Evolutionary conservation across 2,113 vertebrate species (phyloP).

Genomic region (Aegithalos caudatus): DNA sequence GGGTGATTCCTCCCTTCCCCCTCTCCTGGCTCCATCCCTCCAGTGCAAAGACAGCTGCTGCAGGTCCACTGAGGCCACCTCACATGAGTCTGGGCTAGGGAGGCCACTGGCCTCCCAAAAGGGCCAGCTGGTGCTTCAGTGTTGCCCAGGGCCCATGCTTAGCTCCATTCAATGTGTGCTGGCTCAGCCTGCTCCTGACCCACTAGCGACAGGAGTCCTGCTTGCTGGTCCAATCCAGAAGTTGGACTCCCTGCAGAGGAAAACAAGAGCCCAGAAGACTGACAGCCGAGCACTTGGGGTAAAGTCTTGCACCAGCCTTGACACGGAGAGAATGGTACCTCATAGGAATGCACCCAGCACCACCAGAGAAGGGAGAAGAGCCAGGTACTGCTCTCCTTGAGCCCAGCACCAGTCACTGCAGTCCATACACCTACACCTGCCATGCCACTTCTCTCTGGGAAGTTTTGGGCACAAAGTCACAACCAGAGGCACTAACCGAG

Average conservation of each 20-base stretch:
- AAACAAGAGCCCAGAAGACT: neutral
- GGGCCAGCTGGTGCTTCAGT: neutral
- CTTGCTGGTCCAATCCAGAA: rapidly evolving
- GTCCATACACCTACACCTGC: neutral
- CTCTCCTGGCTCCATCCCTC: neutral
- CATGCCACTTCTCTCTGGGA: neutral
- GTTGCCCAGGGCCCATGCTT: neutral
- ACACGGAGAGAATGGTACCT: rapidly evolving
- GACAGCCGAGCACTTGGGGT: neutral
- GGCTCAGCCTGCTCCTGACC: neutral
- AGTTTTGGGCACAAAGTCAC: neutral
- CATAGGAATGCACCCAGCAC: neutral
- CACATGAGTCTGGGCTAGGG: rapidly evolving
- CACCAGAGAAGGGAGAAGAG: neutral
- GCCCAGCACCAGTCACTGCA: neutral
- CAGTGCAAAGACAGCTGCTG: neutral
- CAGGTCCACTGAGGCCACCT: no score
- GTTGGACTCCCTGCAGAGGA: neutral
- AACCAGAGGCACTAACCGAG: rapidly evolving
- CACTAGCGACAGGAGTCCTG: rapidly evolving
- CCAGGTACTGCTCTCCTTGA: rapidly evolving
- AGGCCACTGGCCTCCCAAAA: neutral
- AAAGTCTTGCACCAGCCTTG: neutral
- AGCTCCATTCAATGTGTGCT: no score
- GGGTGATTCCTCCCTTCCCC: neutral